Evolutionary conservation across 2,113 vertebrate species (phyloP).

Genomic region (Calyptomena viridis): DNA sequence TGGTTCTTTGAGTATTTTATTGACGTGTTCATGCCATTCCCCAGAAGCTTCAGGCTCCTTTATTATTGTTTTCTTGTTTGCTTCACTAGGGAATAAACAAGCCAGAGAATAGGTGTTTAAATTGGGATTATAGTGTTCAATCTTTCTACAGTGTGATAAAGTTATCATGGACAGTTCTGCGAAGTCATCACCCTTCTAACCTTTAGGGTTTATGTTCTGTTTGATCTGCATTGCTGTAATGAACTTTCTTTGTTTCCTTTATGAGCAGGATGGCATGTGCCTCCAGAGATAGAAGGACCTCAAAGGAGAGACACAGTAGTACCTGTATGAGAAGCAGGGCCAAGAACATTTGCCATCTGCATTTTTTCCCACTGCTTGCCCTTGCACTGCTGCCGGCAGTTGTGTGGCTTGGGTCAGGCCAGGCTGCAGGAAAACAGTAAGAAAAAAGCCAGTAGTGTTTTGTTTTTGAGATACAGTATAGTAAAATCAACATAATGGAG

Average conservation of each 20-base stretch:
- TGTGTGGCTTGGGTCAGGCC: neutral
- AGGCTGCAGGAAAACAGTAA: neutral
- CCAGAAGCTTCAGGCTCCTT: neutral
- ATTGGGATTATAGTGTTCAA: neutral
- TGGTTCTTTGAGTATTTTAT: neutral
- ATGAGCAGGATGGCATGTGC: neutral
- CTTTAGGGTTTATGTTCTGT: neutral
- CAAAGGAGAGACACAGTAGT: rapidly evolving
- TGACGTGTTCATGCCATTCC: neutral
- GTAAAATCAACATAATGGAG: neutral
- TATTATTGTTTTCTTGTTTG: neutral
- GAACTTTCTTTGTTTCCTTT: neutral
- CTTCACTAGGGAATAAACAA: neutral
- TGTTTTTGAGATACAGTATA: neutral
- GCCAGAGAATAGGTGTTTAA: neutral
- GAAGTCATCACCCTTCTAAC: neutral
- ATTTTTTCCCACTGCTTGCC: neutral
- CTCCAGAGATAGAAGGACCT: neutral
- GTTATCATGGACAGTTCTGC: neutral
- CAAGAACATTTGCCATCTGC: neutral
- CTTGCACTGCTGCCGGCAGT: rapidly evolving
- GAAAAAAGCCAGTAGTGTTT: neutral
- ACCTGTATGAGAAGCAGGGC: neutral
- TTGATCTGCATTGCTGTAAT: neutral
- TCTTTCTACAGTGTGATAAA: neutral